Percentiles rank a stretch among this genome's conserved stretches.
Evolutionary conservation across 2,888 invertebrate species (phyloP).

Genomic region (Protophormia terraenovae): DNA sequence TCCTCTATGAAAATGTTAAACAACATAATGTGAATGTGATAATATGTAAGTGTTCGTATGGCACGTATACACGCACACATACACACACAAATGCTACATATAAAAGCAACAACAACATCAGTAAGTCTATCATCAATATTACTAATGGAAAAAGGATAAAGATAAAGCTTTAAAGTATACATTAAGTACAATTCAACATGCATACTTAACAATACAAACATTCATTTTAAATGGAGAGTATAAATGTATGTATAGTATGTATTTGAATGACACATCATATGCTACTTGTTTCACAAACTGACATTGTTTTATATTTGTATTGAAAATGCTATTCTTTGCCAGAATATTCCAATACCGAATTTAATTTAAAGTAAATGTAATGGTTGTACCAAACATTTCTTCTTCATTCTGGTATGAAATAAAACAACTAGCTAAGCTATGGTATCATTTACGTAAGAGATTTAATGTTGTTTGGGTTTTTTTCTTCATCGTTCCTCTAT

Average conservation of each 20-base stretch:
- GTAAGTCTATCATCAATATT: constrained; percentile 62
- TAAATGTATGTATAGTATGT: neutral
- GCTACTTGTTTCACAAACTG: constrained; percentile 14
- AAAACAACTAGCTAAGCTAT: too few species aligned
- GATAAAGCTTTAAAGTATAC: constrained; percentile 65
- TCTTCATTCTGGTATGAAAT: too few species aligned
- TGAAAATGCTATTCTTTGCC: constrained; percentile 12
- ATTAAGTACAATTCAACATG: constrained; percentile 45
- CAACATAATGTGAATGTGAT: constrained; percentile 28
- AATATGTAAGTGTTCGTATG: neutral
- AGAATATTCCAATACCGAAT: constrained; percentile 31
- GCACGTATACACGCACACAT: neutral
- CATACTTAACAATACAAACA: neutral
- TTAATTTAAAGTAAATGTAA: constrained; percentile 39
- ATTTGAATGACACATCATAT: constrained; percentile 6
- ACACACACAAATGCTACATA: neutral
- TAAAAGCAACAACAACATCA: too few species aligned
- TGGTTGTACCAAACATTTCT: neutral
- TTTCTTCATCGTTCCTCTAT: neutral
- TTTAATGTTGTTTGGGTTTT: constrained; percentile 8
- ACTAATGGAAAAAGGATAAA: constrained; percentile 69
- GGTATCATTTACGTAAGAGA: constrained; percentile 38
- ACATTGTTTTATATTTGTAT: constrained; percentile 32
- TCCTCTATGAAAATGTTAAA: constrained; percentile 48
- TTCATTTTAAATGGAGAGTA: neutral